These are phyloP conservation scores for Hypothenemus hampei DNA, from an alignment of 1,140 invertebrate genomes.

Conservation along the genomic window DNA sequence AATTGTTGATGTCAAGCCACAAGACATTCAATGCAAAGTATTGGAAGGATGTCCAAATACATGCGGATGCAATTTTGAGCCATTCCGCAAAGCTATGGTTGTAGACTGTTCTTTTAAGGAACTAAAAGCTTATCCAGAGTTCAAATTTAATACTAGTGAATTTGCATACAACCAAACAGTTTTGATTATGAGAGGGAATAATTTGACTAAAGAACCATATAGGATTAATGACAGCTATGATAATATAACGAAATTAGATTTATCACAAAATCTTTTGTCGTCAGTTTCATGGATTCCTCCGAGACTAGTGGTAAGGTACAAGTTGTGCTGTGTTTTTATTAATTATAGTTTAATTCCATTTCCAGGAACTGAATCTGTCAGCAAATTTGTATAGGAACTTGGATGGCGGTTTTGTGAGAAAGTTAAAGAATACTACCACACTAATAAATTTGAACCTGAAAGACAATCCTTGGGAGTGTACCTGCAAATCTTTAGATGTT, in stretches of 20 bases:
- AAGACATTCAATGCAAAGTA: constrained; percentile 19
- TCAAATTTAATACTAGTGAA: neutral
- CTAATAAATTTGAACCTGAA: no score
- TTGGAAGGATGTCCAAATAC: constrained; percentile 18
- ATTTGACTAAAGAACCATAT: constrained; percentile 4
- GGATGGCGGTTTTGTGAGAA: constrained; percentile 20
- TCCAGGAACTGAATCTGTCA: constrained; percentile 33
- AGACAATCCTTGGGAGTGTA: constrained; percentile 38
- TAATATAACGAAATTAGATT: constrained; percentile 29
- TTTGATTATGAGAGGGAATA: constrained; percentile 20
- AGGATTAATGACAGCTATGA: constrained; percentile 23
- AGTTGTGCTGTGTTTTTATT: neutral
- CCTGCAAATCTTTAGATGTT: constrained; percentile 28
- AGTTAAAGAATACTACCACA: constrained; percentile 22
- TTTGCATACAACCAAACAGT: constrained; percentile 3
- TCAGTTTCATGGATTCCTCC: constrained; percentile 31
- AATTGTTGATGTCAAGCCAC: constrained; percentile 17
- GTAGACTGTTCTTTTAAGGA: constrained; percentile 28
- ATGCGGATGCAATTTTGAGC: constrained; percentile 24
- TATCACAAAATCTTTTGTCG: constrained; percentile 28
- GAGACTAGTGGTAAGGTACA: constrained; percentile 24
- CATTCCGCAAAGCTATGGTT: constrained; percentile 13
- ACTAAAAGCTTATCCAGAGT: constrained; percentile 14
- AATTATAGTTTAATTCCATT: constrained; percentile 2
- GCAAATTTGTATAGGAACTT: constrained; percentile 32